Conservation (phyloP, 2,888 invertebrate species). For the Copidosoma aretas region DNA sequence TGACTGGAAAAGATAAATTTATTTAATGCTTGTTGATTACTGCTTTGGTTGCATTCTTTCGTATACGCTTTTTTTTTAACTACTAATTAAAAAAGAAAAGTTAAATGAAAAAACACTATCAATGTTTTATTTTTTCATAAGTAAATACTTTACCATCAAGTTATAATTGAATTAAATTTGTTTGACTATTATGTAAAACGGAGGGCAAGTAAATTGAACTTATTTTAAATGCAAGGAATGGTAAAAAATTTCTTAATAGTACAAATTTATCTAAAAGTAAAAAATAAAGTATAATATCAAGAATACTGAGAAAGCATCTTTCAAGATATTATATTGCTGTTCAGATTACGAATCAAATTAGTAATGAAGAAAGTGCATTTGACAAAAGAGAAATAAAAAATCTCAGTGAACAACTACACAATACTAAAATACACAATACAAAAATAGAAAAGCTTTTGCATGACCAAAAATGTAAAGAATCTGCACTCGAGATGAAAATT, state of each 20-base stretch:
- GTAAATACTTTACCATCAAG: too few relatives aligned
- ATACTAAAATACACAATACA: constrained; percentile 40
- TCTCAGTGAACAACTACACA: constrained; percentile 43
- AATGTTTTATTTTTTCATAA: too few relatives aligned
- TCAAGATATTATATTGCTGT: constrained; percentile 39
- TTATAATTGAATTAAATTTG: too few relatives aligned
- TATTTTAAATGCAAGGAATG: background rate
- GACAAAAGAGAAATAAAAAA: constrained; percentile 46
- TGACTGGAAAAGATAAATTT: background rate
- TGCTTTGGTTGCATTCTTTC: constrained; percentile 17
- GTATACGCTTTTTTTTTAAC: too few relatives aligned
- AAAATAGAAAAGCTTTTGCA: constrained; percentile 42
- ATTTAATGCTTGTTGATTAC: constrained; percentile 37
- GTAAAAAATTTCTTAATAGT: background rate
- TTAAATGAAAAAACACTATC: background rate
- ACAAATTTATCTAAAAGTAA: background rate
- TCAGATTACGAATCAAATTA: constrained; percentile 52
- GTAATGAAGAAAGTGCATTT: constrained; percentile 50
- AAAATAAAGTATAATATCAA: constrained; percentile 14
- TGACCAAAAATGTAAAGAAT: constrained; percentile 43
- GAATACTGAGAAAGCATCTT: constrained; percentile 9
- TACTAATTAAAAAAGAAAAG: too few relatives aligned
- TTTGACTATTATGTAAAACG: too few relatives aligned
- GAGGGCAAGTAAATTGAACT: too few relatives aligned
- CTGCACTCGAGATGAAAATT: constrained; percentile 45